Evolutionary conservation across 2,888 invertebrate genomes (phyloP).

Genomic region (Ectropis crepuscularia): DNA sequence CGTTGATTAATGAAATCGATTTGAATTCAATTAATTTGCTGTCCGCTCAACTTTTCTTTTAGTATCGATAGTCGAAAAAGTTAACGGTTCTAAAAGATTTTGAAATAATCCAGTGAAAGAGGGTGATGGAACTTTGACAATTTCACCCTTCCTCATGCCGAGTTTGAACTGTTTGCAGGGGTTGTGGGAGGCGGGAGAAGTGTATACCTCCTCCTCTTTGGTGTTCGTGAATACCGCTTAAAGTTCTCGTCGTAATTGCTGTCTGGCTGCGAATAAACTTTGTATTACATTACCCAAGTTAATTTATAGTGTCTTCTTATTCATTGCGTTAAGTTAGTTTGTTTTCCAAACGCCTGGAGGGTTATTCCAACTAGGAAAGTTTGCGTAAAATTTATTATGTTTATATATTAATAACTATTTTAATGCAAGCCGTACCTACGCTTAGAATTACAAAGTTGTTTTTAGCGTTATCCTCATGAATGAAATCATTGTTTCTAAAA

Average conservation of each 20-base stretch:
- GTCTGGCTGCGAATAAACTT: slow-evolving; percentile 82
- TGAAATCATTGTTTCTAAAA: neutral
- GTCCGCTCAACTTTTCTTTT: slow-evolving; percentile 51
- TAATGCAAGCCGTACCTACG: too few species aligned
- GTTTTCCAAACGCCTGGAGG: slow-evolving; percentile 62
- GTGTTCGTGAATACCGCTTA: slow-evolving; percentile 79
- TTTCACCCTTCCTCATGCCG: slow-evolving; percentile 57
- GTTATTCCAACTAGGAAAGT: slow-evolving; percentile 58
- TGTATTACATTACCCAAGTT: slow-evolving; percentile 81
- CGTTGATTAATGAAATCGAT: slow-evolving; percentile 48
- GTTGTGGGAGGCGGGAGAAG: slow-evolving; percentile 47
- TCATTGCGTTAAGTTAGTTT: slow-evolving; percentile 73
- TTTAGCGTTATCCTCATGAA: slow-evolving; percentile 1
- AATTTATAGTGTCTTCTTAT: slow-evolving; percentile 81
- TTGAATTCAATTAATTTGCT: slow-evolving; percentile 51
- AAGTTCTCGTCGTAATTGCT: slow-evolving; percentile 81
- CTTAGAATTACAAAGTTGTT: too few species aligned
- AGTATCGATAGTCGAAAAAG: slow-evolving; percentile 61
- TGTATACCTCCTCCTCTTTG: slow-evolving; percentile 64
- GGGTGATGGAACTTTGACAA: slow-evolving; percentile 72
- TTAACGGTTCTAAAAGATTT: slow-evolving; percentile 66
- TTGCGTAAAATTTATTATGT: slow-evolving; percentile 44
- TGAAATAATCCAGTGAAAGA: slow-evolving; percentile 68
- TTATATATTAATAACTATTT: slow-evolving; percentile 4
- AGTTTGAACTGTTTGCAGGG: slow-evolving; percentile 66